These are phyloP conservation scores for Sarcophilus harrisii DNA, from an alignment of 2,797 vertebrate genomes.

Conservation along the genomic window DNA sequence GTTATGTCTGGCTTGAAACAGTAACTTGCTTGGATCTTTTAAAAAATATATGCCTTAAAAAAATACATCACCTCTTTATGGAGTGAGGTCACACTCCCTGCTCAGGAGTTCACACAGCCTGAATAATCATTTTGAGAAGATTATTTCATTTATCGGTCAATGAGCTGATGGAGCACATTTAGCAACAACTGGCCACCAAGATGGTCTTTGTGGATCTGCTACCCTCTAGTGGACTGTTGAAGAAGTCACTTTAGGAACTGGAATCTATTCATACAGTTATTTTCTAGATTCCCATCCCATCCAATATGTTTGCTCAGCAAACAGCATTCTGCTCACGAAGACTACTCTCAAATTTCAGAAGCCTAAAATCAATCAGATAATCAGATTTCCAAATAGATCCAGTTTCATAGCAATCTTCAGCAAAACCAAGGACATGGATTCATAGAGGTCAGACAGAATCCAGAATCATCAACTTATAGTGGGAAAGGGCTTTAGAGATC, in stretches of 20 bases:
- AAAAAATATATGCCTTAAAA: too few species aligned
- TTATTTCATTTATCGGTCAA: not conserved
- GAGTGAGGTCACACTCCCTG: not conserved
- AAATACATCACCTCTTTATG: not conserved
- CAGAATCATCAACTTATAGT: not conserved
- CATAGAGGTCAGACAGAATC: not conserved
- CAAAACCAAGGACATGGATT: not conserved
- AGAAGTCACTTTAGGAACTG: not conserved
- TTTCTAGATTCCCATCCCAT: not conserved
- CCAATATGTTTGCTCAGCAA: not conserved
- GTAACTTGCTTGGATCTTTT: not conserved
- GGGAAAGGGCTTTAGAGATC: not conserved
- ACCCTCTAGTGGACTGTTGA: not conserved
- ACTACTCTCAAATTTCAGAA: not conserved
- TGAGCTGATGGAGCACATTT: not conserved
- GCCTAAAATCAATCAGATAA: not conserved
- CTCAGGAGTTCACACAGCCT: not conserved
- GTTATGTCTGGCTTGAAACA: not conserved
- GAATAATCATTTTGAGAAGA: not conserved
- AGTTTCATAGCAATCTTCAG: not conserved
- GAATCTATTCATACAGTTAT: not conserved
- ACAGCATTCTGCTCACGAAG: not conserved
- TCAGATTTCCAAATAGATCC: not conserved
- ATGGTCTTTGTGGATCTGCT: not conserved
- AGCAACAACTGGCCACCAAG: not conserved